Base-by-base conservation (phyloP, 1,140 invertebrate genomes). In the Cheumatopsyche charites region DNA sequence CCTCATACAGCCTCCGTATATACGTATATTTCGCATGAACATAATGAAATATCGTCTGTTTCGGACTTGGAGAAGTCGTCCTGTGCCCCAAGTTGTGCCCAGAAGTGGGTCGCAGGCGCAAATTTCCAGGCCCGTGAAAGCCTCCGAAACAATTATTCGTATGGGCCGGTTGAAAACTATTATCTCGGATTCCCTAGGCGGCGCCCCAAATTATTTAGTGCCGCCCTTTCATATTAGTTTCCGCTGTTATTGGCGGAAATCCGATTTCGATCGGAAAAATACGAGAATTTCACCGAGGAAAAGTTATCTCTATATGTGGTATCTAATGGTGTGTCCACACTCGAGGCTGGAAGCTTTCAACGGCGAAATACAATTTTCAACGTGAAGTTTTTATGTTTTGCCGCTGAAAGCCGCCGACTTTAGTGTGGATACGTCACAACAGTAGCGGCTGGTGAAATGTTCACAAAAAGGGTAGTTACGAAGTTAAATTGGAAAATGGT, bases 21-120 rank as follows among this genome's bases (percentile, higher is more conserved):
- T 21, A 23, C 25, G 25, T 19, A 25, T 58, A 58, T 58, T 58
- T 12, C 21, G 15, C 19, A 36, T 36, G 29, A 36, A 19, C 55
- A 58, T 58, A 58, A 58, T 58, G 55, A 58, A 58, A 58, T 58
- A 58, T 58, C 55, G 55, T 58, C 55, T 58, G 55, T 58, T 58
- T 58, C 55, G 55, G 55, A 58, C 55, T 58, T 58, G 55, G 21
- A 12, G 25, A 58, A 58, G 29, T 36, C 55, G 49, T 36, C 29
- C 29, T 9, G 3, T 3, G 29, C 29, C n/a, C n/a, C 29, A 36
- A 36, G 29, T 36, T 36, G 29, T 3, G 29, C 29, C 29, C 29
- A 36, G 23, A 58, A 25, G 9, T 58, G 19, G 55, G 47, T 52
- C 47, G 55, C 29, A 36, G 21, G 55, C 23, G 55, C 19, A 26